These are phyloP conservation scores for Chymomyza caudatula DNA, from an alignment of 2,888 invertebrate genomes.

Conservation along the genomic window DNA sequence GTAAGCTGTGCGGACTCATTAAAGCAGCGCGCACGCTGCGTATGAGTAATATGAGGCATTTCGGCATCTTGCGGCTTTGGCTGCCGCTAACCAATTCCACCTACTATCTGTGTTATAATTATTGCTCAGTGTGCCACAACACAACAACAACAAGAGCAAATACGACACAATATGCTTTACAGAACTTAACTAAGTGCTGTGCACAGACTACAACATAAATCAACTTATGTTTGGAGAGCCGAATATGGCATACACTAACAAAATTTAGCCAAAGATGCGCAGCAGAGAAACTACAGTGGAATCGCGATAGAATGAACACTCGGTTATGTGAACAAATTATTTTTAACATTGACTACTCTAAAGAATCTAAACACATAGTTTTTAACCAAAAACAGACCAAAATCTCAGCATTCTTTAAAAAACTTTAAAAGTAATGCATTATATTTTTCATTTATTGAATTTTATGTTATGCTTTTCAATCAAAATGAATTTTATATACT, in stretches of 20 bases:
- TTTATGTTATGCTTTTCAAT: no score
- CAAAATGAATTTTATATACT: no score
- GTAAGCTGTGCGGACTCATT: background rate
- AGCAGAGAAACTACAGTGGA: no score
- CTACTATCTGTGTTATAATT: conserved; percentile 5
- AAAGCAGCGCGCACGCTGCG: conserved; percentile 35
- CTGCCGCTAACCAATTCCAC: background rate
- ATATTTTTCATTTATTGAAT: no score
- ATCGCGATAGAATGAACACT: no score
- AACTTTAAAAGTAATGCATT: no score
- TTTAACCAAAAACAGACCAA: no score
- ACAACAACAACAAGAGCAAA: background rate
- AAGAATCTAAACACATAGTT: no score
- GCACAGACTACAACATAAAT: background rate
- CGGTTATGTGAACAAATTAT: no score
- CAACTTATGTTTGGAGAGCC: background rate
- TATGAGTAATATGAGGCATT: conserved; percentile 45
- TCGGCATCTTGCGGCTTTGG: background rate
- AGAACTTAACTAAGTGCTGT: conserved; percentile 4
- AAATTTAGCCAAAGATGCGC: no score
- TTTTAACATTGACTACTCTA: no score
- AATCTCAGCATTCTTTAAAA: no score
- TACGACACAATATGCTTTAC: background rate
- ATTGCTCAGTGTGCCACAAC: conserved; percentile 14
- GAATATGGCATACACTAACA: background rate